Evolutionary conservation across 2,888 invertebrate genomes (phyloP), one percentile per base, ranked within the genome.

Genomic region (Trichacis sp.): DNA sequence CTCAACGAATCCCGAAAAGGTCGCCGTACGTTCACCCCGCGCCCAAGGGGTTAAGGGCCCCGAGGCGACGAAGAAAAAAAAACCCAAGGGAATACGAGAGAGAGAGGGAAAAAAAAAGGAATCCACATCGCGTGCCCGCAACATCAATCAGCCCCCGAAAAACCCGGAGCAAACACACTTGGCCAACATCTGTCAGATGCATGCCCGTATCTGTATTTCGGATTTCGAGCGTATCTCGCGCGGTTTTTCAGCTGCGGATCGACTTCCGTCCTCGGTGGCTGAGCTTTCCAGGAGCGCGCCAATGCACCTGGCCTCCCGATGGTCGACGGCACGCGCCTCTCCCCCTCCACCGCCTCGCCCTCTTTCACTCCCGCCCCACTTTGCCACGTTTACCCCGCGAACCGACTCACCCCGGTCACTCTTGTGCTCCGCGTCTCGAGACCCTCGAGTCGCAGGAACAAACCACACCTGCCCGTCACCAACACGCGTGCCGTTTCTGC

Each of bases 291-390:
- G 72, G 77, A 73, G 74, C 77, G 77, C 24, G 24, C 3, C 24
- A 74, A 73, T 79, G 78, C 79, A 80, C 79, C 79, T 80, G 79
- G 79, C 75, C 78, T 79, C 78, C 78, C 78, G 79, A 80, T 79
- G 79, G 77, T 77, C 77, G 74, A 71, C 73, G 76, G 77, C 77
- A 77, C 76, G 75, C 72, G 75, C 72, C 72, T 45, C 24, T 43
- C 20, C 45, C 42, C 59, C 33, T 57, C 49, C 64, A 58, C 65
- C 33, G 55, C 62, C 38, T 51, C 40, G 24, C 47, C 47, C 53
- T 47, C 54, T 64, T 42, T 51, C 33, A 24, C 50, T 46, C 57
- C 48, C 47, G 46, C 50, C 52, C 38, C 49, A 45, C 52, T 52
- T 2, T 12, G 33, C n/a, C n/a, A n/a, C n/a, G n/a, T n/a, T n/a